Base-by-base conservation (phyloP, 2,797 vertebrate genomes). In the Nasua narica region DNA sequence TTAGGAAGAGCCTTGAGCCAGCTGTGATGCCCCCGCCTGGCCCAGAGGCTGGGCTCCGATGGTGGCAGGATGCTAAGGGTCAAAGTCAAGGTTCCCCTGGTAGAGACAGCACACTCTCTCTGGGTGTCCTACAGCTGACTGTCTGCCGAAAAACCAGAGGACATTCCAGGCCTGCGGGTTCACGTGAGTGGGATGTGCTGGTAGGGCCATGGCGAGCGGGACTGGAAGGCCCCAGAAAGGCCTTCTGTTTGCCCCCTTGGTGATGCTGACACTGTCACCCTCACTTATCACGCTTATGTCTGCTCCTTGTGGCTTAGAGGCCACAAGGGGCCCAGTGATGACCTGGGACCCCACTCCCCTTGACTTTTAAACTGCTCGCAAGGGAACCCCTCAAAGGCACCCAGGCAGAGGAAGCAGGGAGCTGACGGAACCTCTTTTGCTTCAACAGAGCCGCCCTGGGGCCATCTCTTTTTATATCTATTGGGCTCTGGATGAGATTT, bases 51-150 rank as follows among this genome's bases (percentile, higher is more conserved):
- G 27, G 48, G 23, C 37, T 29, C 60, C 10, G 7, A 32, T 35
- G 52, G 62, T 10, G 2, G 25, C 48, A 48, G 52, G 18, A 62
- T 23, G 40, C 32, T 23, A 13, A 50, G 27, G 3, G 23, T 56
- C 54, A 56, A 56, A 40, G 7, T 25, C n/a, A 7, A 52, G 16
- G 2, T 19, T 29, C 18, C 7, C 16, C 16, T 3, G 0, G 0
- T 5, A 48, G 35, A 92, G 58, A 27, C 23, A 62, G 69, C 76
- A 62, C 16, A 3, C 18, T 1, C 25, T 18, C 15, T 23, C 2
- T 3, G 54, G 5, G 7, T 46, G 3, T 54, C 52, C 91, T 52
- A 32, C 23, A 11, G 37, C 29, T 35, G 65, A 18, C 27, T n/a
- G n/a, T n/a, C n/a, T n/a, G 27, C 19, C 58, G 32, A 48, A 56